Conservation (phyloP, 2,888 invertebrate species). For the Patella ulyssiponensis region DNA sequence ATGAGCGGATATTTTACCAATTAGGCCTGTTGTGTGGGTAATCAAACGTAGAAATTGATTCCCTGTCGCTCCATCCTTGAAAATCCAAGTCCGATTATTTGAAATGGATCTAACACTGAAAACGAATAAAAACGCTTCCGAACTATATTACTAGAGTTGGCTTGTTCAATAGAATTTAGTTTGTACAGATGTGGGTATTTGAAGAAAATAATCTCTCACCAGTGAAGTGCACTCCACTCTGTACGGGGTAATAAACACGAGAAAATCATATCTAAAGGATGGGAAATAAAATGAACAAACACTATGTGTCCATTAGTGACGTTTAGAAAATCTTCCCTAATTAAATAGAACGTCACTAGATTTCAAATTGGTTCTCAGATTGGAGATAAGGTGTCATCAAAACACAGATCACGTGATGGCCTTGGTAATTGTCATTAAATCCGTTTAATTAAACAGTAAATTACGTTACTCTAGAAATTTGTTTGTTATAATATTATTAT, state of each 20-base stretch:
- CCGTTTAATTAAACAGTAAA: conserved; percentile 32
- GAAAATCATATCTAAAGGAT: conserved; percentile 35
- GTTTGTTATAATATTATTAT: no score
- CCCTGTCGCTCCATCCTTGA: conserved; percentile 22
- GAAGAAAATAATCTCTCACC: conserved; percentile 21
- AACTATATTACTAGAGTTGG: conserved; percentile 26
- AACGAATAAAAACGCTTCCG: conserved; percentile 32
- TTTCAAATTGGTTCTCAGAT: conserved; percentile 23
- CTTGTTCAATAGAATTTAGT: conserved; percentile 14
- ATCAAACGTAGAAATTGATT: conserved; percentile 31
- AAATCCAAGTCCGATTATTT: conserved; percentile 29
- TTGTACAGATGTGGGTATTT: conserved; percentile 23
- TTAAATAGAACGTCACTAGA: conserved; percentile 29
- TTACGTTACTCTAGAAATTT: no score
- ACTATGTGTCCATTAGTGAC: conserved; percentile 36
- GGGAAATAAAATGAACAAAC: conserved; percentile 47
- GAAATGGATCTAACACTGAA: conserved; percentile 15
- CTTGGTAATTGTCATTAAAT: conserved; percentile 16
- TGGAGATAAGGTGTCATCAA: conserved; percentile 20
- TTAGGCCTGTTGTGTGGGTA: conserved; percentile 36
- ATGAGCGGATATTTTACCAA: conserved; percentile 30
- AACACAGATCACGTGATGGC: conserved; percentile 26
- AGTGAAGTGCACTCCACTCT: conserved; percentile 17
- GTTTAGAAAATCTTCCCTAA: conserved; percentile 39
- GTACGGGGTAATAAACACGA: conserved; percentile 31